Evolutionary conservation across 2,888 invertebrate species (phyloP).

Genomic region (Stenodema calcarata): DNA sequence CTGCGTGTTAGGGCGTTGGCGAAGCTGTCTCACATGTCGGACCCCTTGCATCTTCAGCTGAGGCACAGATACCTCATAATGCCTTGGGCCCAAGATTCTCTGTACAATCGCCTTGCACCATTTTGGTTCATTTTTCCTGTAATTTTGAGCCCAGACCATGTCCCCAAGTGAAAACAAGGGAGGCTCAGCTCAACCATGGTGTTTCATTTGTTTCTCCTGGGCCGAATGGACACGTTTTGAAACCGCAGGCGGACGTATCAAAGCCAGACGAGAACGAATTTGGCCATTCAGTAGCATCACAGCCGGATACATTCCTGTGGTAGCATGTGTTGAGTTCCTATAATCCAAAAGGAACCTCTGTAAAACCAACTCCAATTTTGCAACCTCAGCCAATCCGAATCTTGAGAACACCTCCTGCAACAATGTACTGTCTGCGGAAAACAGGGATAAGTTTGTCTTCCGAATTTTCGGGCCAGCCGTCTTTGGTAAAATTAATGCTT

Average conservation of each 20-base stretch:
- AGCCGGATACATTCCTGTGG: neutral
- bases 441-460: neutral
- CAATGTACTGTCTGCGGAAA: neutral
- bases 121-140: neutral
- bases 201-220: constrained; percentile 9
- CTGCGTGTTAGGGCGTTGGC: neutral
- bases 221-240: constrained; percentile 15
- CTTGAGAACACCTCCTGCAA: neutral
- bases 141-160: constrained; percentile 22
- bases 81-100: constrained; percentile 8
- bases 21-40: constrained; percentile 3
- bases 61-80: constrained; percentile 4
- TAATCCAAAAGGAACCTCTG: constrained; percentile 15
- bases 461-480: neutral
- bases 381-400: neutral
- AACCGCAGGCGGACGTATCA: neutral
- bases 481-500: neutral
- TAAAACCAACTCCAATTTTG: neutral
- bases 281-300: neutral
- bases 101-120: constrained; percentile 7
- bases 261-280: constrained; percentile 8
- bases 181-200: neutral
- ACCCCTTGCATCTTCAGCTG: neutral
- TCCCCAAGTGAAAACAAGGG: neutral
- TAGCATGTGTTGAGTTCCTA: constrained; percentile 1